Percentiles rank a stretch among this genome's conserved stretches.
These are phyloP conservation scores for Cerastis rubricosa DNA, from an alignment of 2,888 invertebrate species.

Conservation along the genomic window DNA sequence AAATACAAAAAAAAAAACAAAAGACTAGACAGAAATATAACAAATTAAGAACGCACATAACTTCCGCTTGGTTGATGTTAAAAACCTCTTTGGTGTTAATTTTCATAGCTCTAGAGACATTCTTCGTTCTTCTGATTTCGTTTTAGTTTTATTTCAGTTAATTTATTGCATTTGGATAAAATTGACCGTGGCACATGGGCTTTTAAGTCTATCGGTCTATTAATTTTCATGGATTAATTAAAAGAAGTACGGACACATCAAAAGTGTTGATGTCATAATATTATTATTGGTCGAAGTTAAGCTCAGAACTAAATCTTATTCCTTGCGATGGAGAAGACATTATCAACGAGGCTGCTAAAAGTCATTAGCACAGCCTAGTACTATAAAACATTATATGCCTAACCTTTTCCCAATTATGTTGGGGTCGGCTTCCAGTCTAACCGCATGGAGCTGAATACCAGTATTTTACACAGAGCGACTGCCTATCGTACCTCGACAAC, in stretches of 20 bases:
- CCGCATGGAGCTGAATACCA: too few species aligned
- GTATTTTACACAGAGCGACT: too few species aligned
- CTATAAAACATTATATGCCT: not conserved
- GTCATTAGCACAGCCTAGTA: not conserved
- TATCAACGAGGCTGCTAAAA: not conserved
- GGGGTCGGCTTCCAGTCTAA: too few species aligned
- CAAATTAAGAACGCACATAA: constrained; percentile 55
- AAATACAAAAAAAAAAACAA: constrained; percentile 34
- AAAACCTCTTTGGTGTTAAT: constrained; percentile 46
- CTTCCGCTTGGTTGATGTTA: constrained; percentile 48
- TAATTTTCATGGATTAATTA: constrained; percentile 27
- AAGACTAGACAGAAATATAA: constrained; percentile 15
- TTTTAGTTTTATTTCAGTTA: constrained; percentile 29
- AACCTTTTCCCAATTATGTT: too few species aligned
- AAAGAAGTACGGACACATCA: not conserved
- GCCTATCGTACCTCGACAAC: too few species aligned
- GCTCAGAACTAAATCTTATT: not conserved
- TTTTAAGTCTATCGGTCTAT: constrained; percentile 1
- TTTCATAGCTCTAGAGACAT: constrained; percentile 32
- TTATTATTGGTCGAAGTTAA: not conserved
- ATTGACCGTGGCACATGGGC: constrained; percentile 19
- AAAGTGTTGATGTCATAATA: not conserved
- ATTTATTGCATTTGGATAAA: constrained; percentile 32
- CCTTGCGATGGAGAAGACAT: not conserved
- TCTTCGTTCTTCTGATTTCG: constrained; percentile 35